Conservation (phyloP, 2,113 vertebrate genomes). For the Dermatemys mawii region DNA sequence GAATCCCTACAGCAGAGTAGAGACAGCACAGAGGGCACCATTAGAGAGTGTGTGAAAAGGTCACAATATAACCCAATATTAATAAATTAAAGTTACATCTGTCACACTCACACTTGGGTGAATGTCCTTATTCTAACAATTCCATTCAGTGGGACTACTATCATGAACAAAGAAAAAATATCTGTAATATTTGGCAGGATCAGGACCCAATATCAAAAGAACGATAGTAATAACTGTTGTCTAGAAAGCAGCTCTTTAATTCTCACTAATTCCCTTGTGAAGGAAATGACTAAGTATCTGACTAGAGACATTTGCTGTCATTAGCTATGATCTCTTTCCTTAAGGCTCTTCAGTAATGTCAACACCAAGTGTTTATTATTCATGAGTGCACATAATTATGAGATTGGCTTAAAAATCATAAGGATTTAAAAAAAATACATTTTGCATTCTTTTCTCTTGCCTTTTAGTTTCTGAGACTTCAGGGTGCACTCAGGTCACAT, state of each 20-base stretch:
- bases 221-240: not conserved
- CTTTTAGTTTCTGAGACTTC: not conserved
- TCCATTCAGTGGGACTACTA: fast-evolving
- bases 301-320: not conserved
- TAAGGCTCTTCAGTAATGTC: not conserved
- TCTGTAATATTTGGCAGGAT: not conserved
- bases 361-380: not conserved
- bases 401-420: not conserved
- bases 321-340: fast-evolving
- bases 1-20: not conserved
- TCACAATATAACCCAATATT: not conserved
- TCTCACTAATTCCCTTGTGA: not conserved
- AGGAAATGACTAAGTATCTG: not conserved
- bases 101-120: not conserved
- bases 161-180: not conserved
- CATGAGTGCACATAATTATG: fast-evolving
- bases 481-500: fast-evolving
- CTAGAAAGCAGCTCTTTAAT: not conserved
- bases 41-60: not conserved
- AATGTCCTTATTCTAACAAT: not conserved
- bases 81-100: not conserved
- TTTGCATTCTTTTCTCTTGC: not conserved
- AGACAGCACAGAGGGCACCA: not conserved
- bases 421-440: not conserved
- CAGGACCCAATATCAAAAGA: not conserved